Conservation (phyloP, 2,797 vertebrate species). For the Synanceia verrucosa region DNA sequence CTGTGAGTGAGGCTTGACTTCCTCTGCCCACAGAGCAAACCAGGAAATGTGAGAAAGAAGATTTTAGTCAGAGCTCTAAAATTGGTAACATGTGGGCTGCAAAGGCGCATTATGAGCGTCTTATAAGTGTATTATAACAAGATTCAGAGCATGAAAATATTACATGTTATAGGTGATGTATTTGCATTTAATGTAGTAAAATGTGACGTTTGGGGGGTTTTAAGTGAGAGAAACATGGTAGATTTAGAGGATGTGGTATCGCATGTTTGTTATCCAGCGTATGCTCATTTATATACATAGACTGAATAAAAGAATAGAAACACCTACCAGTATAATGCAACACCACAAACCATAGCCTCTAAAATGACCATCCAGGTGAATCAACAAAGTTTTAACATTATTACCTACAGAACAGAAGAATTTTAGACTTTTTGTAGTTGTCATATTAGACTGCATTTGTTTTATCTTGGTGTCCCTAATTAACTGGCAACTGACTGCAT, state of each 20-base stretch:
- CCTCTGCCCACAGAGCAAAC: slow-evolving; percentile 48
- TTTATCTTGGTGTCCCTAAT: not conserved
- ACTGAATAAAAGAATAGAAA: not conserved
- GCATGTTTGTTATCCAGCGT: not conserved
- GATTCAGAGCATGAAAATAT: not conserved
- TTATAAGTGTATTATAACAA: not conserved
- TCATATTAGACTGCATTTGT: no score
- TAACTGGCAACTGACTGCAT: not conserved
- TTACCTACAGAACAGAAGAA: not conserved
- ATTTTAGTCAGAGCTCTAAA: slow-evolving; percentile 34
- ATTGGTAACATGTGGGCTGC: slow-evolving; percentile 26
- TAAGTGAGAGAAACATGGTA: not conserved
- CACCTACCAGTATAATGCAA: not conserved
- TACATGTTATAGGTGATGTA: not conserved
- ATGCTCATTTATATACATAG: not conserved
- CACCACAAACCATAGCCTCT: not conserved
- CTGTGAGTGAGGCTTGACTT: slow-evolving; percentile 53
- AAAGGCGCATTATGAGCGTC: not conserved
- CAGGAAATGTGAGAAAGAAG: slow-evolving; percentile 47
- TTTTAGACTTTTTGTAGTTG: not conserved
- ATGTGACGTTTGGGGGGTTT: not conserved
- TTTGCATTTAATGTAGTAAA: not conserved
- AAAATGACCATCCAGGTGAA: not conserved
- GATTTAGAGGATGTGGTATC: not conserved
- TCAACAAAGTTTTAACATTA: not conserved